These are phyloP conservation scores for Drosophila micromelanica DNA, from an alignment of 1,140 invertebrate genomes.

Conservation along the genomic window DNA sequence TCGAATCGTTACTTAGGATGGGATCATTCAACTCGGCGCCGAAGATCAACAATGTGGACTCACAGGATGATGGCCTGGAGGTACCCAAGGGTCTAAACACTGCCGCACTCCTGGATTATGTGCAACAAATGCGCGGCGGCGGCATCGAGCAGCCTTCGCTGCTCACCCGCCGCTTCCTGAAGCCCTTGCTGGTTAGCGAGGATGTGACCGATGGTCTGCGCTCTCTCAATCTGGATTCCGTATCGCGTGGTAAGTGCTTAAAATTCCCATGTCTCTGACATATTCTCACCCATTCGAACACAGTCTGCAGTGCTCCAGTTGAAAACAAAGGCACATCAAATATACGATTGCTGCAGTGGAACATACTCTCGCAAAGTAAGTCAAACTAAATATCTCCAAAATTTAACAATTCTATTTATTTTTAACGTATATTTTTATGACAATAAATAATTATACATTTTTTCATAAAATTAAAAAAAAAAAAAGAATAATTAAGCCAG, in stretches of 20 bases:
- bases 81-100: constrained; percentile 85
- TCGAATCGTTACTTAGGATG: constrained; percentile 86
- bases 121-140: constrained; percentile 79
- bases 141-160: constrained; percentile 62
- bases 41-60: constrained; percentile 88
- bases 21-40: constrained; percentile 90
- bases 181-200: constrained; percentile 42
- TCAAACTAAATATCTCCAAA: background rate
- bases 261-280: constrained; percentile 4
- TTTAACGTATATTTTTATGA: no score
- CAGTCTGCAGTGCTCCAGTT: constrained; percentile 65
- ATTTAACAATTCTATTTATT: no score
- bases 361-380: constrained; percentile 90
- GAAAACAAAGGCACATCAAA: constrained; percentile 59
- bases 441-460: no score
- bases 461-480: no score
- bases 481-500: no score
- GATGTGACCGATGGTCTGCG: constrained; percentile 83
- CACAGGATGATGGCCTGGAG: constrained; percentile 87
- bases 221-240: constrained; percentile 84
- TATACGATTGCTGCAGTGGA: constrained; percentile 90
- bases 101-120: constrained; percentile 86
- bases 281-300: background rate
- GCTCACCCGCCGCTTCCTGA: constrained; percentile 70
- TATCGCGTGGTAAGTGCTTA: constrained; percentile 69